phyloP scores from a whole-genome alignment of 1,140 invertebrate genomes.

The Ostrea denselamellosa region DNA sequence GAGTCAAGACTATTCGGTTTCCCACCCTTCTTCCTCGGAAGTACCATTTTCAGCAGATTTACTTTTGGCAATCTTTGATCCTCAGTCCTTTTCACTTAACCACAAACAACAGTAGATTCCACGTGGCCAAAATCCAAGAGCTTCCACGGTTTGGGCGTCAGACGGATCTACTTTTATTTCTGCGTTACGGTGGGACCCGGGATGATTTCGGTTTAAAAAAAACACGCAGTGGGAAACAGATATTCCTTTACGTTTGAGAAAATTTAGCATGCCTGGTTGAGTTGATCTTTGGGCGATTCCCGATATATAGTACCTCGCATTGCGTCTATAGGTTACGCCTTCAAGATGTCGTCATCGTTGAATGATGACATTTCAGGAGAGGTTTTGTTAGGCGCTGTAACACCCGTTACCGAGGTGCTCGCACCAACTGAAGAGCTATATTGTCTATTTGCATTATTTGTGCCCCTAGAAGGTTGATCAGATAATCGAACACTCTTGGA shows the following conservation, averaged over 20 bases:
- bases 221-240: not conserved
- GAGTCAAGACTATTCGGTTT: no score
- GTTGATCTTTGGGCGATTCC: not conserved
- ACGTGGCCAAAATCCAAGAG: no score
- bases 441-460: no score
- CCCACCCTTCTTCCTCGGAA: no score
- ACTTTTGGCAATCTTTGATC: not conserved
- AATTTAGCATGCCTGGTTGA: not conserved
- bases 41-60: not conserved
- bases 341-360: not conserved
- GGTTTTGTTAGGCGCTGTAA: no score
- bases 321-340: not conserved
- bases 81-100: not conserved
- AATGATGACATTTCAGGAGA: no score
- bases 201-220: slow-evolving; percentile 1
- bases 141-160: no score
- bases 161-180: slow-evolving; percentile 14
- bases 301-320: not conserved
- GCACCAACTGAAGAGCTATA: no score
- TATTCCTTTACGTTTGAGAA: not conserved
- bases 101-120: not conserved
- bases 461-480: no score
- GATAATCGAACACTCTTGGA: no score
- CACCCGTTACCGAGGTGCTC: no score
- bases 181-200: not conserved